phyloP scores from a whole-genome alignment of 2,888 invertebrate genomes.

The Lycophotia porphyrea region DNA sequence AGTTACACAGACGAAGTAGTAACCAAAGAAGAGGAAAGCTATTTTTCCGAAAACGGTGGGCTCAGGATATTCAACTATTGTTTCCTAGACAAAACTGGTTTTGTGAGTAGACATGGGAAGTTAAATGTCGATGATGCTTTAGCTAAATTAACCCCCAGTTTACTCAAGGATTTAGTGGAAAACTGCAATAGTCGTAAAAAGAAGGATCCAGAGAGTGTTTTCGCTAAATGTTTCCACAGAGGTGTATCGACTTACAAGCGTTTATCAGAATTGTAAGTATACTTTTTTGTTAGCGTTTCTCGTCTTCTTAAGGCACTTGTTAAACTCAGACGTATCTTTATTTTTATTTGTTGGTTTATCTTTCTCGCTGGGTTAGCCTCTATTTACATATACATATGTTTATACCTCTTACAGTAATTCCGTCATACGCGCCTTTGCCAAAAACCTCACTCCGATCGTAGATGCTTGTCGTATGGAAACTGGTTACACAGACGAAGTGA shows the following conservation, averaged over 20 bases:
- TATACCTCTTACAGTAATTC: not conserved
- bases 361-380: not conserved
- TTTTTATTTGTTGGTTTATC: not conserved
- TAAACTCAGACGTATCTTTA: not conserved
- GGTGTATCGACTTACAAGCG: not conserved
- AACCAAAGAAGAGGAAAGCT: not conserved
- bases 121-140: not conserved
- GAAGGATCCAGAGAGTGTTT: not conserved
- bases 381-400: not conserved
- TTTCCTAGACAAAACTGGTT: not conserved
- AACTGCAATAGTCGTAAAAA: conserved; percentile 1
- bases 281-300: not conserved
- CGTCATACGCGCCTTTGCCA: not conserved
- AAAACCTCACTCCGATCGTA: not conserved
- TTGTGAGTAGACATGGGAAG: not conserved
- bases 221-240: not conserved
- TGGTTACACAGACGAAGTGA: not conserved
- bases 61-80: conserved; percentile 12
- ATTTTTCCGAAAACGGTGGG: conserved; percentile 1
- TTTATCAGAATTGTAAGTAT: conserved; percentile 5
- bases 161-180: not conserved
- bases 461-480: not conserved
- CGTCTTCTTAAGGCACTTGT: not conserved
- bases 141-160: not conserved
- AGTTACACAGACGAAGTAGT: conserved; percentile 6